Evolutionary conservation across 2,888 invertebrate genomes (phyloP).

Genomic region (Nezara viridula): DNA sequence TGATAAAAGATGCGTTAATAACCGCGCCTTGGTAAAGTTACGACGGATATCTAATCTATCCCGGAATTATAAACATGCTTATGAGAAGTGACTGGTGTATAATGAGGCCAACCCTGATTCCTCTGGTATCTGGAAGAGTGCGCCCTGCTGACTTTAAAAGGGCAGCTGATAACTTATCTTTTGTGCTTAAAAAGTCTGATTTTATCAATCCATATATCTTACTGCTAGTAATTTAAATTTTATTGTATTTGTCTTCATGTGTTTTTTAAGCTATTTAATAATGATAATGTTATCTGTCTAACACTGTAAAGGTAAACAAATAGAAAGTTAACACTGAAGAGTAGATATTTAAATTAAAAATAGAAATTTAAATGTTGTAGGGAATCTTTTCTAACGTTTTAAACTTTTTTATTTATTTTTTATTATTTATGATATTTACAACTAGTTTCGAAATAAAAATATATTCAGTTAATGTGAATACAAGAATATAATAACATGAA

Average conservation of each 20-base stretch:
- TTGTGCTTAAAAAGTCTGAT: background rate
- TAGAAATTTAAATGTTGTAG: too few species aligned
- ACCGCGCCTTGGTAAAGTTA: background rate
- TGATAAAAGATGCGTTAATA: background rate
- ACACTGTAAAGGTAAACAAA: background rate
- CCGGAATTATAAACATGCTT: slow-evolving; percentile 20
- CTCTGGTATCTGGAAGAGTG: background rate
- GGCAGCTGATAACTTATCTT: background rate
- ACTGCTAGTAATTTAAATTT: background rate
- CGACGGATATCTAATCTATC: background rate
- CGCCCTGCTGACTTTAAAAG: background rate
- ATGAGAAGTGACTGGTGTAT: background rate
- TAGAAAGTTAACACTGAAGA: too few species aligned
- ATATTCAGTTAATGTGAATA: too few species aligned
- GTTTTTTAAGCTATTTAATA: background rate
- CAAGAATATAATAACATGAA: too few species aligned
- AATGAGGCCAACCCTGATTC: background rate
- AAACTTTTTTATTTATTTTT: too few species aligned
- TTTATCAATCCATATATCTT: background rate
- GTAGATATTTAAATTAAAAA: too few species aligned
- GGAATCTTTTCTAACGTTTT: too few species aligned
- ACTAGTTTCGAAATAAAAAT: too few species aligned
- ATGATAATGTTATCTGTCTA: background rate
- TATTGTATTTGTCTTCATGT: too few species aligned
- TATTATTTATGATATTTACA: too few species aligned